Conservation (phyloP, 2,888 invertebrate species). For the Drosophila bunnanda region DNA sequence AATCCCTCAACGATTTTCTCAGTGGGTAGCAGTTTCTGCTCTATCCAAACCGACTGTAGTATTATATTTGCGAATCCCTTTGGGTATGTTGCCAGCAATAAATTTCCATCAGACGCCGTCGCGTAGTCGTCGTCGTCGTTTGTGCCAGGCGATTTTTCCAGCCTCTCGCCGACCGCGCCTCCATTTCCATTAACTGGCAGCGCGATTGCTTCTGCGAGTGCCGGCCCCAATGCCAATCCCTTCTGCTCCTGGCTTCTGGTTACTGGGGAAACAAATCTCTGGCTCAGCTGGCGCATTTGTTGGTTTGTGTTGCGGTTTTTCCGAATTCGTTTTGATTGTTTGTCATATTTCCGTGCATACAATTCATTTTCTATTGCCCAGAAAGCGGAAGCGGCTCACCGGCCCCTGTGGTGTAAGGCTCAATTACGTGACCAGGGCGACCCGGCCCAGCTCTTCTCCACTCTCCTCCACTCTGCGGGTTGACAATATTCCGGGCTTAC, state of each 20-base stretch:
- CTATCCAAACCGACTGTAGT: constrained; percentile 59
- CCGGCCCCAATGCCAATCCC: constrained; percentile 7
- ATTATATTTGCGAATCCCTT: constrained; percentile 80
- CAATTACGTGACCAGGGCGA: constrained; percentile 50
- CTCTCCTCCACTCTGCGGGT: constrained; percentile 4
- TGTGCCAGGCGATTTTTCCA: constrained; percentile 67
- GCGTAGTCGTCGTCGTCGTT: constrained; percentile 33
- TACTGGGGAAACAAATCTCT: constrained; percentile 69
- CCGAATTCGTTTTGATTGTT: constrained; percentile 75
- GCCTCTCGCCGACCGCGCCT: constrained; percentile 57
- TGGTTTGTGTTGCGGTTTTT: constrained; percentile 72
- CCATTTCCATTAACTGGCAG: constrained; percentile 58
- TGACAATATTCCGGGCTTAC: constrained; percentile 25
- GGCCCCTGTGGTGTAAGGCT: constrained; percentile 34
- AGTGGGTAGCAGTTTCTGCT: constrained; percentile 11
- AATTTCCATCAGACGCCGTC: constrained; percentile 74
- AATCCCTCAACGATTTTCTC: constrained; percentile 1
- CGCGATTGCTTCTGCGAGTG: constrained; percentile 8
- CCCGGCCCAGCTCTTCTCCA: constrained; percentile 19
- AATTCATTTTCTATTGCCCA: constrained; percentile 53
- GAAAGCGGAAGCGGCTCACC: constrained; percentile 29
- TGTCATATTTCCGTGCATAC: constrained; percentile 76
- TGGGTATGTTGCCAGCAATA: constrained; percentile 79
- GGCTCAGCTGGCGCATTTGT: constrained; percentile 73
- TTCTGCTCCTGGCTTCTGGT: constrained; percentile 21